Conservation (phyloP, 2,113 vertebrate genomes). For the Saccopteryx leptura region DNA sequence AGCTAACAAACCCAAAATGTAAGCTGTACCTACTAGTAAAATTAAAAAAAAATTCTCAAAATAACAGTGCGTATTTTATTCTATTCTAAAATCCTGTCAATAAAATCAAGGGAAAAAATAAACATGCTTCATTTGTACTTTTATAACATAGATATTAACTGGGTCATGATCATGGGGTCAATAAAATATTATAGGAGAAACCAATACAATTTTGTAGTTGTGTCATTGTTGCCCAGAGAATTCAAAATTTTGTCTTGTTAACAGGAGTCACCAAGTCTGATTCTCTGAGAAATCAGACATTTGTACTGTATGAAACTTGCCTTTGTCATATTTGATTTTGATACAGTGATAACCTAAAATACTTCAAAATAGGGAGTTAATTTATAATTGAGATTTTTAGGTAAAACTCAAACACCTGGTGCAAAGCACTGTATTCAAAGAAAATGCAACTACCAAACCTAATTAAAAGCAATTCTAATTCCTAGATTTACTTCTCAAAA, state of each 20-base stretch:
- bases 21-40: constrained; percentile 37
- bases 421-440: background rate
- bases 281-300: background rate
- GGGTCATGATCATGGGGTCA: background rate
- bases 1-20: constrained; percentile 37
- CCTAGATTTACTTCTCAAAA: constrained; percentile 5
- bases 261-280: background rate
- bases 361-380: constrained; percentile 16
- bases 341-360: background rate
- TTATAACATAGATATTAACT: background rate
- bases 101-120: background rate
- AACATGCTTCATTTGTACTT: background rate
- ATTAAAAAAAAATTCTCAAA: constrained; percentile 1
- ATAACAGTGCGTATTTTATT: background rate
- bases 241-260: background rate
- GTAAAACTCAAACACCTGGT: background rate
- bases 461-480: constrained; percentile 6
- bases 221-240: background rate
- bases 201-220: background rate
- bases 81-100: constrained; percentile 8
- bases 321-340: constrained; percentile 27
- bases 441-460: constrained; percentile 4
- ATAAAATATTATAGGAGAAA: constrained; percentile 31
- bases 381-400: background rate
- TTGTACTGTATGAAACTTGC: background rate